These are phyloP conservation scores for Hipposideros armiger DNA, from an alignment of 2,113 vertebrate species.

Conservation along the genomic window DNA sequence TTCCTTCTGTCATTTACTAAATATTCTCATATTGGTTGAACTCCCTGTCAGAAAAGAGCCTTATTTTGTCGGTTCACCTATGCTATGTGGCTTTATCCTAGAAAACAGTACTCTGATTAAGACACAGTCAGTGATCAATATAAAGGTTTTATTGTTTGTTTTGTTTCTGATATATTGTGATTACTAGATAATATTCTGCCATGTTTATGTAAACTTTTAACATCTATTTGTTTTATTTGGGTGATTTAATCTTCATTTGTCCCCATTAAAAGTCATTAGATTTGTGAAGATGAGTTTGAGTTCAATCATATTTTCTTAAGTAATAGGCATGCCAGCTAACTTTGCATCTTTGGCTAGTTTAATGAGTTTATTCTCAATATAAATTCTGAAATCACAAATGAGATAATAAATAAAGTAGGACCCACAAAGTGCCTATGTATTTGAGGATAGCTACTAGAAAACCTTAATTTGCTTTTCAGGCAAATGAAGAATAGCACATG, in stretches of 20 bases:
- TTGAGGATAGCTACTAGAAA: constrained; percentile 69
- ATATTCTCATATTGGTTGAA: background rate
- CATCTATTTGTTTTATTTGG: constrained; percentile 26
- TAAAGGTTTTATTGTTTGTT: constrained; percentile 6
- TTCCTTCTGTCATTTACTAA: constrained; percentile 11
- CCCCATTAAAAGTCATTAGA: constrained; percentile 40
- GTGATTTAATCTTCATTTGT: constrained; percentile 57
- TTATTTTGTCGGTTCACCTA: background rate
- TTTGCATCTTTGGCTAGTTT: constrained; percentile 64
- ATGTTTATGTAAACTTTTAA: constrained; percentile 27
- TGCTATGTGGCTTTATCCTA: background rate
- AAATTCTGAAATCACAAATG: constrained; percentile 62
- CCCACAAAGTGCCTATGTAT: constrained; percentile 40
- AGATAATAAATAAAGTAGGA: constrained; percentile 62
- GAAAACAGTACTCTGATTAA: constrained; percentile 1
- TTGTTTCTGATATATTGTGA: constrained; percentile 30
- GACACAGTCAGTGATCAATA: background rate
- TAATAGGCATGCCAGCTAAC: constrained; percentile 46
- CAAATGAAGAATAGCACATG: constrained; percentile 67
- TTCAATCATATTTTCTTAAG: constrained; percentile 47
- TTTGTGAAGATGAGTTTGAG: constrained; percentile 53
- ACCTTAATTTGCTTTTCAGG: constrained; percentile 70
- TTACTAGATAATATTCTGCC: background rate
- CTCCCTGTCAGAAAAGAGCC: background rate
- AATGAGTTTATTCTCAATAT: constrained; percentile 49